Base-by-base conservation (phyloP, 2,797 vertebrate genomes). In the Florisuga fusca region DNA sequence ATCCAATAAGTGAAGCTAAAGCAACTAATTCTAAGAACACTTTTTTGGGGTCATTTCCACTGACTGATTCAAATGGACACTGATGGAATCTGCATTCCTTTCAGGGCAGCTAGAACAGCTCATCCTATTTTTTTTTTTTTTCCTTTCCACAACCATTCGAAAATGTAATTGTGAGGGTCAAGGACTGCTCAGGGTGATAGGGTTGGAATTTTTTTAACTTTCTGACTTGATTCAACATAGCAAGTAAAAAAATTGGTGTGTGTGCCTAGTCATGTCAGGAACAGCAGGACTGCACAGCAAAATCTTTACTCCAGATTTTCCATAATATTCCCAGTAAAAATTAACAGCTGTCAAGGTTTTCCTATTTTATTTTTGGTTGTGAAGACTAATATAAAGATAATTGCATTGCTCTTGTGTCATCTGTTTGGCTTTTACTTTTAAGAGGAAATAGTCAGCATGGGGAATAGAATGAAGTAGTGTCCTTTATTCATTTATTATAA, bases 41-140 rank as follows among this genome's bases (percentile, higher is more conserved):
- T 83, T 89, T 93, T 87, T 38, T 62, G 38, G 92, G 92, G 94
- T 96, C 94, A 94, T 94, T 96, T 96, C 79, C 92, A 94, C 76
- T 86, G 91, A 41, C 59, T 89, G 91, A 95, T 91, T 64, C 62
- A 79, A 97, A 93, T 76, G 91, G 84, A 94, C 83, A 94, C 34
- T 92, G 87, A 95, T 25, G 58, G 94, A 93, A 88, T 84, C 91
- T 73, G 55, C 89, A 93, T 96, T 93, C 89, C 79, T 96, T 96
- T 95, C 92, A 88, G 67, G 79, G 58, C 85, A 94, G 75, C 73
- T 79, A 50, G 69, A 97, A 91, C 57, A 88, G 41, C 82, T 93
- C 89, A 88, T 86, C 69, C 57, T 59, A 31, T 55, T n/a, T 17
- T 13, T 20, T 54, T 83, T 51, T 33, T 58, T 69, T 84, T 84